Evolutionary conservation across 2,888 invertebrate genomes (phyloP), one percentile per base, ranked within the genome.

Genomic region (Xanthia icteritia): DNA sequence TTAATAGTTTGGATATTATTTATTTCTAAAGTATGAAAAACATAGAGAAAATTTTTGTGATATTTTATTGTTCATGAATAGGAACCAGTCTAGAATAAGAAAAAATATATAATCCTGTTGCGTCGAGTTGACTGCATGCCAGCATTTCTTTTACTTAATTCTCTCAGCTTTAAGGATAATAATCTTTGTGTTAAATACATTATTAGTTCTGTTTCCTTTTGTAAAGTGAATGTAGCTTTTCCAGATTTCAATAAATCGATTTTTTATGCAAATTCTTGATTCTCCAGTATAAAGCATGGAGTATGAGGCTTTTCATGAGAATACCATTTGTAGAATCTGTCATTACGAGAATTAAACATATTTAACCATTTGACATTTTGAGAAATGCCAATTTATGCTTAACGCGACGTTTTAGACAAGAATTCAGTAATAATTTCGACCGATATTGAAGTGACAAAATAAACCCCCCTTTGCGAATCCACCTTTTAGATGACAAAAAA

Each of bases 91-190:
- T 17, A 42, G 23, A 56, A 48, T 31, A 42, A 36, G 1, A 45
- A 63, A 42, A 23, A 36, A 48, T 31, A 31, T n/a, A 54, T 67
- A 63, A 82, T 77, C 64, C 68, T 79, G 63, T 82, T 66, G 69
- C 48, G 39, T 58, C 20, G 15, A 77, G 45, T 71, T 83, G 67
- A 65, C 54, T 36, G 48, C 42, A 60, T 83, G 58, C 79, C 64
- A 81, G 27, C 17, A 69, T 78, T 73, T 79, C 61, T 58, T 82
- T 77, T n/a, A 67, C 20, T 31, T 39, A 67, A 45, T 63, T 51
- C 31, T 70, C 15, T 70, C 15, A 15, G 17, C 11, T 51, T 31
- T 56, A 20, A 45, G 67, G 39, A 61, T 39, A 39, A 68, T 78
- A 56, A 68, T 58, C 15, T 54, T 65, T 45, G 20, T 69, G 45